Percentiles rank a stretch among this genome's conserved stretches.
These are phyloP conservation scores for Drosophila trichaetosa DNA, from an alignment of 2,888 invertebrate species.

Conservation along the genomic window DNA sequence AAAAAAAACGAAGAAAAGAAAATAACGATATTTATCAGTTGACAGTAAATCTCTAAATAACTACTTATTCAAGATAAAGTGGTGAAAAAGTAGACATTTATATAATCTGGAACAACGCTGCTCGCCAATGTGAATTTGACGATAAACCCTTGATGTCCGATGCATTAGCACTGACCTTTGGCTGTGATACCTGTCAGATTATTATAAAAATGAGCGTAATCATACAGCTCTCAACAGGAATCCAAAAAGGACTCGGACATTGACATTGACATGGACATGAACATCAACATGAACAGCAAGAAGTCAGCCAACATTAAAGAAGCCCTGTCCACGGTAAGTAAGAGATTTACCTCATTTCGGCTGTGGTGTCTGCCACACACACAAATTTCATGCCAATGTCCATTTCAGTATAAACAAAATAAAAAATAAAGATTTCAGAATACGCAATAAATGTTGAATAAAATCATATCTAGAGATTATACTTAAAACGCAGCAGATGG, in stretches of 20 bases:
- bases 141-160: background rate
- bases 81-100: constrained; percentile 38
- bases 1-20: constrained; percentile 9
- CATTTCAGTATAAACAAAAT: constrained; percentile 55
- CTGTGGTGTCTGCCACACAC: constrained; percentile 58
- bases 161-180: constrained; percentile 13
- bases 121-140: background rate
- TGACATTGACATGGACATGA: background rate
- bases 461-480: background rate
- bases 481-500: constrained; percentile 42
- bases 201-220: constrained; percentile 27
- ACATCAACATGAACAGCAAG: constrained; percentile 9
- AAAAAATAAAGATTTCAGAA: constrained; percentile 20
- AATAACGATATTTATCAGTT: constrained; percentile 70
- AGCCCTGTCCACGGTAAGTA: constrained; percentile 3
- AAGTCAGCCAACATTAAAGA: background rate
- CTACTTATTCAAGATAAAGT: constrained; percentile 45
- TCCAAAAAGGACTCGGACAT: background rate
- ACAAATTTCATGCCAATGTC: constrained; percentile 63
- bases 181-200: constrained; percentile 59
- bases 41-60: constrained; percentile 71
- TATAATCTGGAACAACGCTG: background rate
- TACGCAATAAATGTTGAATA: constrained; percentile 29
- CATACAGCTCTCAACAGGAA: background rate
- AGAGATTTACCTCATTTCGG: constrained; percentile 20